Base-by-base conservation (phyloP, 2,888 invertebrate genomes). In the Protodeltote pygarga region DNA sequence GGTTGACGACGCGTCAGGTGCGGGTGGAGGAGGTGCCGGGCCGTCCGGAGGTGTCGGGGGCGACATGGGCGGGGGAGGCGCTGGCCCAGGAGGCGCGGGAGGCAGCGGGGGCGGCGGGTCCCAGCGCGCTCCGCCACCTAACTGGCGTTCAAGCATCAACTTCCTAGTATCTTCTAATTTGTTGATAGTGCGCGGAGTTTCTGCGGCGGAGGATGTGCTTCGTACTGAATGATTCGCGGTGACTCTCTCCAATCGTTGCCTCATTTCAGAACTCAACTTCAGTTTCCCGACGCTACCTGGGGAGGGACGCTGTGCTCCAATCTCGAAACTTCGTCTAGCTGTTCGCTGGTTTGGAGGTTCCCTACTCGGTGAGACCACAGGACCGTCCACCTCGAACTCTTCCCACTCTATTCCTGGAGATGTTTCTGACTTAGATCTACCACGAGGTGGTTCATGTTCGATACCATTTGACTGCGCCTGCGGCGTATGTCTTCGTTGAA, bases 251-350 rank as follows among this genome's bases (percentile, higher is more conserved):
- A 98, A 81, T 57, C 98, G 93, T 73, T 97, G 96, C 8, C 97
- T 94, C 98, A 98, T 98, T 88, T 98, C 98, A 0, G 97, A 96
- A 75, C 97, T 97, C 5, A 98, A 93, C 72, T 97, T 96, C 0
- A 98, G 85, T 81, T 98, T 98, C 0, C 98, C 98, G 3, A 98
- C 96, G 76, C 97, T 97, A 1, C 97, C 97, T 0, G 97, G 97
- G 0, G 95, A 95, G 0, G 96, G 97, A 24, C 96, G 92, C 46
- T 96, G 95, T 0, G 96, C 96, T 0, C 97, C 96, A 13, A 97
- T 95, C 79, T 97, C 97, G 68, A 96, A 95, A 54, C 95, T 95
- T 47, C 95, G 89, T 44, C 93, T 87, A 0, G 90, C 87, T 0
- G 88, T 89, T 42, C 90, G 71, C 41, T 88, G 88, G 21, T 76